Evolutionary conservation across 2,888 invertebrate species (phyloP).

Genomic region (Phalera bucephala): DNA sequence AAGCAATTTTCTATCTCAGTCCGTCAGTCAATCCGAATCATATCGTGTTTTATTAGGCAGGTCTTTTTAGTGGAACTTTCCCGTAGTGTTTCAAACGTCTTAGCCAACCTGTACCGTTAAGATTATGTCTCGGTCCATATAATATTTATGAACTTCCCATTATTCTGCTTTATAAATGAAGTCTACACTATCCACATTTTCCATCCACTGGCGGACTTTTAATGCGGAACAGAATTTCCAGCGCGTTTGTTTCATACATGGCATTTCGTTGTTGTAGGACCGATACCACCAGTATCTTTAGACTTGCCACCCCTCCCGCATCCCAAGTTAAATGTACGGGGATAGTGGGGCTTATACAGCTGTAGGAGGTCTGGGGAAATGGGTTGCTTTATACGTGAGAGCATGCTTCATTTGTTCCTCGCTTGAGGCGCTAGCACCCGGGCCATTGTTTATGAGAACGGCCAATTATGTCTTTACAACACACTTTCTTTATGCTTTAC

Average conservation of each 20-base stretch:
- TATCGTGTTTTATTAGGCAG: too few species aligned
- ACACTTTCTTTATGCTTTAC: slow-evolving; percentile 56
- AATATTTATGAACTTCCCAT: too few species aligned
- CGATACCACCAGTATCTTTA: slow-evolving; percentile 31
- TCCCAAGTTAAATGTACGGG: slow-evolving; percentile 5
- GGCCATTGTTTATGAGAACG: slow-evolving; percentile 69
- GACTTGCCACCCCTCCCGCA: slow-evolving; percentile 28
- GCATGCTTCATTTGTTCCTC: slow-evolving; percentile 69
- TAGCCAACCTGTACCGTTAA: too few species aligned
- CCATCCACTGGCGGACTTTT: slow-evolving; percentile 38
- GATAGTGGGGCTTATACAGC: slow-evolving; percentile 12
- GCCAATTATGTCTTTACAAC: slow-evolving; percentile 72
- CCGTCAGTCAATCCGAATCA: too few species aligned
- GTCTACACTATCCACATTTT: slow-evolving; percentile 34
- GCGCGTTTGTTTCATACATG: slow-evolving; percentile 54
- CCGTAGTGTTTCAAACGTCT: too few species aligned
- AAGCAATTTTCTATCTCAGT: too few species aligned
- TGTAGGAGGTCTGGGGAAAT: slow-evolving; percentile 35
- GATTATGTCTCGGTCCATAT: too few species aligned
- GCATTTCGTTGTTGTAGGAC: slow-evolving; percentile 56
- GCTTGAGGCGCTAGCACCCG: slow-evolving; percentile 65
- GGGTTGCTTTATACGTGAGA: slow-evolving; percentile 60
- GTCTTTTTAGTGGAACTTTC: too few species aligned
- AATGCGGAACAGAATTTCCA: slow-evolving; percentile 56
- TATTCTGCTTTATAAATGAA: slow-evolving; percentile 18